Evolutionary conservation across 2,113 vertebrate genomes (phyloP).

Genomic region (Rousettus leschenaultii): DNA sequence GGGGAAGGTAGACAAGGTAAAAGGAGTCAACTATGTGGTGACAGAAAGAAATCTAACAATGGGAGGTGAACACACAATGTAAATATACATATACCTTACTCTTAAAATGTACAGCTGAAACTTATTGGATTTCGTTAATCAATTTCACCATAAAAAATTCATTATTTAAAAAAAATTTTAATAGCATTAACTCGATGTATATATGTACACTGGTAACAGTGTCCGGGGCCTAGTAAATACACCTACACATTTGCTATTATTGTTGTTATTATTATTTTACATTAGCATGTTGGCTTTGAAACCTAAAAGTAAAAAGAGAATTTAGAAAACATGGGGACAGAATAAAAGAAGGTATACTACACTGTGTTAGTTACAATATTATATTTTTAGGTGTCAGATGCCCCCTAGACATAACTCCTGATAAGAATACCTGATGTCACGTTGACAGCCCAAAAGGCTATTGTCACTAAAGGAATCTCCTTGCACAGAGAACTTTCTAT

Average conservation of each 20-base stretch:
- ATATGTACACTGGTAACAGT: no score
- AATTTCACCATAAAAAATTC: no score
- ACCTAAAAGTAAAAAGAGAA: background rate
- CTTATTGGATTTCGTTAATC: no score
- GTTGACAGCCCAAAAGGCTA: background rate
- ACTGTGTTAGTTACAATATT: background rate
- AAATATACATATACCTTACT: no score
- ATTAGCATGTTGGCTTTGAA: background rate
- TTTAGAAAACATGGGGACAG: background rate
- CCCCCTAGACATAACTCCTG: background rate
- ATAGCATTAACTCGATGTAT: no score
- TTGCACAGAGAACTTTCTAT: background rate
- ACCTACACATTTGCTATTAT: background rate
- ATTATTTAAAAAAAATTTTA: no score
- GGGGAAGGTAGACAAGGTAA: no score
- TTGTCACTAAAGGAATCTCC: no score
- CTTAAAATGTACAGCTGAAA: no score
- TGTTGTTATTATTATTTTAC: background rate
- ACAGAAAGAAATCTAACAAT: no score
- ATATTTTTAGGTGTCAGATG: background rate
- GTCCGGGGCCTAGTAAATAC: background rate
- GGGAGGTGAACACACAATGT: no score
- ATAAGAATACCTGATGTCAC: background rate
- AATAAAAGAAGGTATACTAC: background rate
- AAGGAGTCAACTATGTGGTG: no score